phyloP scores from a whole-genome alignment of 2,888 invertebrate genomes.

The Lamproptera curius region DNA sequence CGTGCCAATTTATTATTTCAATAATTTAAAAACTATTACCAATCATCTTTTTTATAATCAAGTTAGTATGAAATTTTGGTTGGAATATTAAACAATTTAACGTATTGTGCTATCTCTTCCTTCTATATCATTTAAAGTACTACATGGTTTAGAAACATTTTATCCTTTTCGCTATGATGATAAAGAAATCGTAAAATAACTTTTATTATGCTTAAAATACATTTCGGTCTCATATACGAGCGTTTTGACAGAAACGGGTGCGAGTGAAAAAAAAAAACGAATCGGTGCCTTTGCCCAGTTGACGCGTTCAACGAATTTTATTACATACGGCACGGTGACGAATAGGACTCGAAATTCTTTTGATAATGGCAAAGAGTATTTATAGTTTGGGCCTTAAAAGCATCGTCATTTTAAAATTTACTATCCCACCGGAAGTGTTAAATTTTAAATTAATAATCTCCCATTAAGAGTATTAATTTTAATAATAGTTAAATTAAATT shows the following conservation, averaged over 20 bases:
- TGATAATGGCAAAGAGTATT: constrained; percentile 21
- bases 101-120: background rate
- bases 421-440: too few species aligned
- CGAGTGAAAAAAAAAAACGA: constrained; percentile 44
- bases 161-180: constrained; percentile 38
- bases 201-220: constrained; percentile 50
- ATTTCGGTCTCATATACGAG: constrained; percentile 49
- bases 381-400: constrained; percentile 5
- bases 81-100: too few species aligned
- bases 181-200: constrained; percentile 49
- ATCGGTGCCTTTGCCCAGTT: constrained; percentile 56
- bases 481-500: too few species aligned
- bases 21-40: too few species aligned
- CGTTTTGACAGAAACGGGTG: constrained; percentile 55
- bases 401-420: background rate
- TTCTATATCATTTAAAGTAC: background rate
- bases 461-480: too few species aligned
- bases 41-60: too few species aligned
- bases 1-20: too few species aligned
- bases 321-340: constrained; percentile 63
- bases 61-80: too few species aligned
- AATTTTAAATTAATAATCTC: too few species aligned
- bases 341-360: constrained; percentile 36
- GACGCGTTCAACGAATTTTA: constrained; percentile 62
- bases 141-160: constrained; percentile 5